Base-by-base conservation (phyloP, 1,140 invertebrate species). In the Pogonomyrmex californicus region DNA sequence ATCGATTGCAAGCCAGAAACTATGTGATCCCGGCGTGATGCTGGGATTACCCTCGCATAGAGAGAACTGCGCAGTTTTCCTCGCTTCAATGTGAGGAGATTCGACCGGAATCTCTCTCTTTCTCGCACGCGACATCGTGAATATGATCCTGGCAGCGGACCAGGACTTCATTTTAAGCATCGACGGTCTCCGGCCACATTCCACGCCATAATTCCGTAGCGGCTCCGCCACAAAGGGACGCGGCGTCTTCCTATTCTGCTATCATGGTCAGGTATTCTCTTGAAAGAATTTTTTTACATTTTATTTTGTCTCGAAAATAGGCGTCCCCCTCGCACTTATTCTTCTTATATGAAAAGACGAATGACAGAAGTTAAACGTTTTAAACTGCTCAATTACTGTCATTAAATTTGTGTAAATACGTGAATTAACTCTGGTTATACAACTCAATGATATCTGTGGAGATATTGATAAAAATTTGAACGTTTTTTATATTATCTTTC, bases 21-120 rank as follows among this genome's bases (percentile, higher is more conserved):
- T 14, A 14, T 63, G 14, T 33, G 41, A 63, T 10, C 14, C 36
- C 5, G 49, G 38, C 9, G 23, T 17, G 12, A 56, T 70, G 23
- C 23, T 81, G 30, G 51, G 36, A 70, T 81, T 81, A 56, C 14
- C 7, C 54, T 68, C 12, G n/a, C 9, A 3, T 38, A 17, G 36
- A 56, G 70, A 70, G 77, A 89, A 87, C 86, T 91, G 88, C 92
- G 91, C 73, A 92, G 87, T 92, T 92, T 78, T 77, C 86, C 83
- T 2, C 6, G 30, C 41, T 62, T 47, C 41, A 47, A 3, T 12
- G 54, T 44, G 36, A 63, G 70, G 17, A 23, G n/a, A n/a, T 23
- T 73, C 14, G 70, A 17, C 47, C 12, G 49, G 47, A 54, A 70
- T 56, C 51, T 81, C 36, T 60, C 62, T 81, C 36, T 33, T 44